A percentile compares a stretch with the other conserved stretches of the same genome.
These are phyloP conservation scores for Aphis craccivora DNA, from an alignment of 1,140 invertebrate genomes.

Conservation along the genomic window DNA sequence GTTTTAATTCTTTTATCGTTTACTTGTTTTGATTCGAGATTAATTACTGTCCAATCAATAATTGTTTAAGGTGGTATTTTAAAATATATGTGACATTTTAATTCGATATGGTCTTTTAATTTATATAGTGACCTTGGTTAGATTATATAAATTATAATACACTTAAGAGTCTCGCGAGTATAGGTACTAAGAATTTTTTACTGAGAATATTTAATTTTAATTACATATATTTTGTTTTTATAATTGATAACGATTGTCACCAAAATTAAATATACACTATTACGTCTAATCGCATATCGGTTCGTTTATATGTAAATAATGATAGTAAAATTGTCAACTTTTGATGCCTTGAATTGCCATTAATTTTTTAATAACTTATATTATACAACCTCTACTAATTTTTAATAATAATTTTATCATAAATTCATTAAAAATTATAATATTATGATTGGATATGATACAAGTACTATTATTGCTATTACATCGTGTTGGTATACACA, in stretches of 20 bases:
- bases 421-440: no score
- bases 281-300: no score
- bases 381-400: no score
- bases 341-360: no score
- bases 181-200: background rate
- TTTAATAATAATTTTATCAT: no score
- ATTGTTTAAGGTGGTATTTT: background rate
- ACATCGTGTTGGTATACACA: no score
- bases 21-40: background rate
- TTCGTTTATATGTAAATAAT: no score
- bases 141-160: background rate
- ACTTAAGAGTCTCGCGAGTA: background rate
- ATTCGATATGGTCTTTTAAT: background rate
- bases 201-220: background rate
- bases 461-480: no score
- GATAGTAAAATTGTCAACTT: no score
- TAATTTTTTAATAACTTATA: no score
- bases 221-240: background rate
- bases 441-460: no score
- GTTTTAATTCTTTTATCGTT: background rate
- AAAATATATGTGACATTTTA: background rate
- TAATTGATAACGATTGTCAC: background rate
- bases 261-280: background rate
- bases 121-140: background rate
- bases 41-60: background rate